phyloP scores from a whole-genome alignment of 2,113 vertebrate species.

The Sphaerodactylus townsendi region DNA sequence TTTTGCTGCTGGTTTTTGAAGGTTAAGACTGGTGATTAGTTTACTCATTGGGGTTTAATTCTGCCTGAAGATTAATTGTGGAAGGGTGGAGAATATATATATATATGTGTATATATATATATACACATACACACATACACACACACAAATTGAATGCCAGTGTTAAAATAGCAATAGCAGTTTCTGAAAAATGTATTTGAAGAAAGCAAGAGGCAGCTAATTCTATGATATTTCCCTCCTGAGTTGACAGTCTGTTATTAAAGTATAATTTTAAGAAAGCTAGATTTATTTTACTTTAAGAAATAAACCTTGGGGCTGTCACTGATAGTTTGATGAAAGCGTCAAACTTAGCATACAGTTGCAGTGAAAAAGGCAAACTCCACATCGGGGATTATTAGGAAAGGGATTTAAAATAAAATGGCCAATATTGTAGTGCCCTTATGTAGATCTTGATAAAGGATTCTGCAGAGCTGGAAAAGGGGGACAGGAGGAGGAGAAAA shows the following conservation, averaged over 20 bases:
- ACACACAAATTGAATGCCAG: background rate
- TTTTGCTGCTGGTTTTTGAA: background rate
- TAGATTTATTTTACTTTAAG: too few relatives aligned
- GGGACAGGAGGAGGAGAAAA: too few relatives aligned
- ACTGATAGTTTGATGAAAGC: too few relatives aligned
- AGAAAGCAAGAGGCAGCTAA: background rate
- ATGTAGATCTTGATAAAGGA: too few relatives aligned
- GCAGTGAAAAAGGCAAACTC: too few relatives aligned
- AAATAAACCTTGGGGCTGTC: too few relatives aligned
- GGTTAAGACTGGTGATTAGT: conserved; percentile 23
- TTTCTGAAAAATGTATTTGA: background rate
- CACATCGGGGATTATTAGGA: too few relatives aligned
- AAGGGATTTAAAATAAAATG: too few relatives aligned
- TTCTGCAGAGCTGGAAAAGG: too few relatives aligned
- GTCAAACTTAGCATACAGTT: too few relatives aligned
- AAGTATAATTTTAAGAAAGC: background rate
- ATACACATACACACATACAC: too few relatives aligned
- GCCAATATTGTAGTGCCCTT: too few relatives aligned
- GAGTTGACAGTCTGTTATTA: background rate
- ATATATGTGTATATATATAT: background rate
- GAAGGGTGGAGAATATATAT: conserved; percentile 1
- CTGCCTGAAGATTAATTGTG: conserved; percentile 21
- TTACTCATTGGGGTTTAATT: background rate
- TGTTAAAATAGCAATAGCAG: background rate
- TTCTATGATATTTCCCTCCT: background rate